Percentiles rank a stretch among this genome's conserved stretches.
These are phyloP conservation scores for Ophiothrix spiculata DNA, from an alignment of 35 echinoderm and acorn worm species.

Conservation along the genomic window DNA sequence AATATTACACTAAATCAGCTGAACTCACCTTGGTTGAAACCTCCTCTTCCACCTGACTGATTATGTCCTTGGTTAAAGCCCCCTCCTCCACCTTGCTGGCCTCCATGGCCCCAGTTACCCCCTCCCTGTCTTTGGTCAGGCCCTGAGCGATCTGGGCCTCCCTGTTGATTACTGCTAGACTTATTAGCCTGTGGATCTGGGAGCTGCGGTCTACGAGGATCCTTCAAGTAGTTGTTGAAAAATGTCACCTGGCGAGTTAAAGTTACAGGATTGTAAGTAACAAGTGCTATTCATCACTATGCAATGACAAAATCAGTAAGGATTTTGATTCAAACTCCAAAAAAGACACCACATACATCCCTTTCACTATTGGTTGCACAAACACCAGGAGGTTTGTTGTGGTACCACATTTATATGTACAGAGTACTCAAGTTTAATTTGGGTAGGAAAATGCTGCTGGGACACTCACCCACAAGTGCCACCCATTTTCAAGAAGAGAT, in stretches of 20 bases:
- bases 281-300: not conserved
- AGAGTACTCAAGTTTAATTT: too few relatives aligned
- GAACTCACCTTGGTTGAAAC: slow-evolving; percentile 28
- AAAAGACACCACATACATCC: not conserved
- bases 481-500: too few relatives aligned
- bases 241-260: slow-evolving; percentile 65
- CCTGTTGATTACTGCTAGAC: slow-evolving; percentile 38
- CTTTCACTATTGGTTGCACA: not conserved
- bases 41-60: slow-evolving; percentile 6
- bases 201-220: slow-evolving; percentile 62
- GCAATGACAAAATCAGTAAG: not conserved
- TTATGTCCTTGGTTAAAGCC: slow-evolving; percentile 17
- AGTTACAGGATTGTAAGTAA: too few relatives aligned
- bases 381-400: not conserved
- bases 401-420: not conserved
- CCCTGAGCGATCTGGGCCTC: slow-evolving; percentile 20
- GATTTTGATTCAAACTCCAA: not conserved
- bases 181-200: slow-evolving; percentile 55
- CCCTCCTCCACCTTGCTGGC: slow-evolving; percentile 5
- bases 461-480: too few relatives aligned
- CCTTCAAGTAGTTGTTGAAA: slow-evolving; percentile 94
- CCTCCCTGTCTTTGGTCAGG: not conserved
- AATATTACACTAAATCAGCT: slow-evolving; percentile 81
- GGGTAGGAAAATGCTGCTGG: too few relatives aligned
- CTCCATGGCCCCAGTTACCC: slow-evolving; percentile 18